Evolutionary conservation across 1,140 invertebrate genomes (phyloP).

Genomic region (Brachionus plicatilis): DNA sequence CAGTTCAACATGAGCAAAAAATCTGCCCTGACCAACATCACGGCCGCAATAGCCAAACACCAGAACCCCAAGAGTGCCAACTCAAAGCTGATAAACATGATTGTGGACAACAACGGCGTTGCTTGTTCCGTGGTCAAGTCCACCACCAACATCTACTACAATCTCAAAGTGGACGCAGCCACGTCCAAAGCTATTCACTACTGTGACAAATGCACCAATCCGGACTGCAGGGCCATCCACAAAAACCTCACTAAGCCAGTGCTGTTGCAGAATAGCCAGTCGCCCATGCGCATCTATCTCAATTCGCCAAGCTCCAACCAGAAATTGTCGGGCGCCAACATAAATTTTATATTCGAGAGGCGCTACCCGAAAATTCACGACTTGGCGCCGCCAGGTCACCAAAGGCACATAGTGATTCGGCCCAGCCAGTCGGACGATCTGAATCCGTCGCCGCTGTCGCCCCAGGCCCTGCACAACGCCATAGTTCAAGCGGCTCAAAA

Average conservation of each 20-base stretch:
- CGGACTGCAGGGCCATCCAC: constrained; percentile 21
- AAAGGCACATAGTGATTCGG: neutral
- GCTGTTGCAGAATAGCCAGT: neutral
- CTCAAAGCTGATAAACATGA: constrained; percentile 1
- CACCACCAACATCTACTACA: constrained; percentile 31
- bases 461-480: neutral
- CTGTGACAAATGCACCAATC: constrained; percentile 25
- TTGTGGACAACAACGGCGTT: constrained; percentile 24
- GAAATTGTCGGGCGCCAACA: neutral
- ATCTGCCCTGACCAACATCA: constrained; percentile 25
- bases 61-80: neutral
- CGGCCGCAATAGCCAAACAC: neutral
- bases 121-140: constrained; percentile 26
- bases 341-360: constrained; percentile 39
- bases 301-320: neutral
- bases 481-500: neutral
- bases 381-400: neutral
- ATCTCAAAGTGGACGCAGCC: constrained; percentile 22
- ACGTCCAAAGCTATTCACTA: constrained; percentile 13
- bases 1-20: constrained; percentile 15
- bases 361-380: constrained; percentile 19
- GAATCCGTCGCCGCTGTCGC: neutral
- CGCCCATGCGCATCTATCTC: constrained; percentile 10
- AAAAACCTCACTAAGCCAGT: constrained; percentile 3
- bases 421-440: neutral